Conservation (phyloP, 2,888 invertebrate genomes). For the Pelosia muscerda region DNA sequence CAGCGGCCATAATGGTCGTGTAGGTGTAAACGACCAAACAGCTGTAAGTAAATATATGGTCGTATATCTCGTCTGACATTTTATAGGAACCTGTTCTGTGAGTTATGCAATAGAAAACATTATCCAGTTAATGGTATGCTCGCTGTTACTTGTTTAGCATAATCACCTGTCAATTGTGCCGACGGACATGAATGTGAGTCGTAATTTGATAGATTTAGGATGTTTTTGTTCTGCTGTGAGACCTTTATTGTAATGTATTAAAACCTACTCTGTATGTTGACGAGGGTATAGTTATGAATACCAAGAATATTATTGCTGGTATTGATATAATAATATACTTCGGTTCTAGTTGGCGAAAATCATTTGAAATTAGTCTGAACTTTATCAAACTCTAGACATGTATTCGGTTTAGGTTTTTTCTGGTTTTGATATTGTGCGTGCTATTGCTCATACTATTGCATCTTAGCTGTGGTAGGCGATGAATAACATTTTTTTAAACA, state of each 20-base stretch:
- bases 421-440: too few relatives aligned
- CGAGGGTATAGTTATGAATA: neutral
- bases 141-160: conserved; percentile 68
- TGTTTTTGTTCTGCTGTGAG: conserved; percentile 33
- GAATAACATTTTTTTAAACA: neutral
- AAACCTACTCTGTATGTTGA: neutral
- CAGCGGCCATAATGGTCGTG: conserved; percentile 63
- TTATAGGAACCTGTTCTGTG: conserved; percentile 74
- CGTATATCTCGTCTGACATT: conserved; percentile 74
- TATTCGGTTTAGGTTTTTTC: neutral
- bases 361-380: neutral
- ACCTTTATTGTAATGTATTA: neutral
- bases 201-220: conserved; percentile 46
- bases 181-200: conserved; percentile 47
- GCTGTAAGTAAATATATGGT: conserved; percentile 69
- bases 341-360: too few relatives aligned
- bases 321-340: neutral
- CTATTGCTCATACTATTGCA: too few relatives aligned
- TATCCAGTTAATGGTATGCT: conserved; percentile 70
- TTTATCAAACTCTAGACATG: neutral
- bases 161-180: conserved; percentile 74
- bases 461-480: too few relatives aligned
- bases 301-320: neutral
- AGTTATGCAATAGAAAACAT: conserved; percentile 81
- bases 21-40: conserved; percentile 69